Base-by-base conservation (phyloP, 2,113 vertebrate genomes). In the Numenius arquata region DNA sequence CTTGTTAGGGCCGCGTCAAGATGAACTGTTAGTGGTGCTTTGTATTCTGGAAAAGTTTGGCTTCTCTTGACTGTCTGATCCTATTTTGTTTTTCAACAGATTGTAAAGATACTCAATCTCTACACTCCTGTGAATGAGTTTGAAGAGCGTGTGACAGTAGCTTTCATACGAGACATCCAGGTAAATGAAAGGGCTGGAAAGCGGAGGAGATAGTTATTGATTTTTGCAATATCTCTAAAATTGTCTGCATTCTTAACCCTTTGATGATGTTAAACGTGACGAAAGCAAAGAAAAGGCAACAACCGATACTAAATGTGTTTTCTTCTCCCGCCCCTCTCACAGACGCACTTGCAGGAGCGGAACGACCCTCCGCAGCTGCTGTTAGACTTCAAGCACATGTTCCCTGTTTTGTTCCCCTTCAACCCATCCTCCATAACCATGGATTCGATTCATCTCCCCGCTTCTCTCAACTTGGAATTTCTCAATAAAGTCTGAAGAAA, bases 91-190 rank as follows among this genome's bases (percentile, higher is more conserved):
- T 80, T 55, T 55, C 66, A 72, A 97, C 98, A 99, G 99, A 99
- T 99, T 68, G 99, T 99, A 79, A 99, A 99, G 96, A 99, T 99
- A 85, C 98, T 99, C 74, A 99, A 99, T 95, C 98, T 99, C 50
- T 99, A 99, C 98, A 99, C 99, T 18, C 99, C 99, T 6, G 98
- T 99, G 88, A 99, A 99, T 38, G 99, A 99, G 96, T 99, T 99
- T 95, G 99, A 99, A 94, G 99, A 99, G 86, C 97, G 99, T 11
- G 99, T 99, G 92, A 99, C 99, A 2, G 99, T 99, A 79, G 97
- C 98, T 58, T 99, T 99, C 98, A 99, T 99, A 96, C 97, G 99
- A 85, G 98, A 98, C 89, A 99, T 99, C 76, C 99, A 99, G 98
- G 99, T 99, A 92, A 97, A 96, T 58, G 26, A 38, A 78, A 40